Conservation (phyloP, 2,888 invertebrate genomes). For the Caenorhabditis wallacei region DNA sequence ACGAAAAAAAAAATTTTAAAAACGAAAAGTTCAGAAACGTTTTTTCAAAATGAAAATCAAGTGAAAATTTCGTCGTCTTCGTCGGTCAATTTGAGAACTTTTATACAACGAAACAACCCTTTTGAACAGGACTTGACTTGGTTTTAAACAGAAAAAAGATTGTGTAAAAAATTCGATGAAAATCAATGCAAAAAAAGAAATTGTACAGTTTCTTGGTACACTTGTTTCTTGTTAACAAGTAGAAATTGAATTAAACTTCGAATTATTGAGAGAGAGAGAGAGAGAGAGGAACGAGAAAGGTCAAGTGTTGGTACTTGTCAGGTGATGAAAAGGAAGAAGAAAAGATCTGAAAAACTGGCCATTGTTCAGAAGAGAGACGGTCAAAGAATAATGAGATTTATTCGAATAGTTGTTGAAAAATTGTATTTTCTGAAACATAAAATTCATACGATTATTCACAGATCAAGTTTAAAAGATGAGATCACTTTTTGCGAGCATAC, state of each 20-base stretch:
- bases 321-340: slow-evolving; percentile 9
- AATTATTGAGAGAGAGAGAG: too few species aligned
- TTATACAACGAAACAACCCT: slow-evolving; percentile 22
- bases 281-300: slow-evolving; percentile 29
- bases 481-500: slow-evolving; percentile 43
- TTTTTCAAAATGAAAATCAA: slow-evolving; percentile 39
- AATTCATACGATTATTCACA: slow-evolving; percentile 7
- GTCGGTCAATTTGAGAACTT: slow-evolving; percentile 26
- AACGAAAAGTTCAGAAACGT: slow-evolving; percentile 29
- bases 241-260: slow-evolving; percentile 1
- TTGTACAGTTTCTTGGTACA: slow-evolving; percentile 25
- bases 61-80: slow-evolving; percentile 28
- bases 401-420: neutral
- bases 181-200: slow-evolving; percentile 4
- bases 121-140: slow-evolving; percentile 32
- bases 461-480: neutral
- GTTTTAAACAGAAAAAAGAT: slow-evolving; percentile 5
- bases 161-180: slow-evolving; percentile 41
- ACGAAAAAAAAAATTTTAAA: slow-evolving; percentile 11
- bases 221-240: slow-evolving; percentile 37
- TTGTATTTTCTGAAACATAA: neutral
- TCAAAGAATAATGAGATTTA: neutral
- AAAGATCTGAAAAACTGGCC: slow-evolving; percentile 14
- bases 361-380: too few species aligned
- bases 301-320: slow-evolving; percentile 52